Conservation (phyloP, 2,113 vertebrate species). For the Nasalis larvatus region DNA sequence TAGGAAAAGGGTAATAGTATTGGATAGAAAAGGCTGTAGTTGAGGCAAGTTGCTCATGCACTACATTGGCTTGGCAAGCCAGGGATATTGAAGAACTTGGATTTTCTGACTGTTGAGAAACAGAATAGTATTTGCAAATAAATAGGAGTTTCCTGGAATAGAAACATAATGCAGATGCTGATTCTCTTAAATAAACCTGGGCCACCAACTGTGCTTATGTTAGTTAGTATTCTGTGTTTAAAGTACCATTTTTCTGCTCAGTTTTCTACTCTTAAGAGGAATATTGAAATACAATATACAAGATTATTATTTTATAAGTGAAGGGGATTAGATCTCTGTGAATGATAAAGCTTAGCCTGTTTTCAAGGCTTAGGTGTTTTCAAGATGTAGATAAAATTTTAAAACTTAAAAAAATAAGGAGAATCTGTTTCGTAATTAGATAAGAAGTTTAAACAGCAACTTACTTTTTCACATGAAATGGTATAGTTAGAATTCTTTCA, state of each 20-base stretch:
- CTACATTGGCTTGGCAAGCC: background rate
- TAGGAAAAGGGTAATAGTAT: background rate
- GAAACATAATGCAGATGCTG: conserved; percentile 41
- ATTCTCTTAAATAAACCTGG: conserved; percentile 43
- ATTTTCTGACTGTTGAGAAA: conserved; percentile 17
- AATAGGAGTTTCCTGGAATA: background rate
- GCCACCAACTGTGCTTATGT: background rate
- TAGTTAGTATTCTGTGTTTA: background rate
- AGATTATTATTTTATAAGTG: background rate
- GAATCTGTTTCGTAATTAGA: background rate
- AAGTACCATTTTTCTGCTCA: background rate
- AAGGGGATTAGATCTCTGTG: background rate
- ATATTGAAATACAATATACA: background rate
- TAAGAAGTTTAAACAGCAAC: background rate
- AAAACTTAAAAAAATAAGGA: background rate
- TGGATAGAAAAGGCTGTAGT: background rate
- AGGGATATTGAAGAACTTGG: background rate
- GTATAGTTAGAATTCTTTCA: background rate
- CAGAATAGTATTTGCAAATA: conserved; percentile 43
- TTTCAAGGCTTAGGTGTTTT: background rate
- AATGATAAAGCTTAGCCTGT: background rate
- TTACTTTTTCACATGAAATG: background rate
- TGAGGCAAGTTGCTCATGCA: background rate
- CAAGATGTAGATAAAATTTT: background rate
- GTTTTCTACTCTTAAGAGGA: background rate